phyloP scores from a whole-genome alignment of 2,888 invertebrate species.

The Drepana falcataria region DNA sequence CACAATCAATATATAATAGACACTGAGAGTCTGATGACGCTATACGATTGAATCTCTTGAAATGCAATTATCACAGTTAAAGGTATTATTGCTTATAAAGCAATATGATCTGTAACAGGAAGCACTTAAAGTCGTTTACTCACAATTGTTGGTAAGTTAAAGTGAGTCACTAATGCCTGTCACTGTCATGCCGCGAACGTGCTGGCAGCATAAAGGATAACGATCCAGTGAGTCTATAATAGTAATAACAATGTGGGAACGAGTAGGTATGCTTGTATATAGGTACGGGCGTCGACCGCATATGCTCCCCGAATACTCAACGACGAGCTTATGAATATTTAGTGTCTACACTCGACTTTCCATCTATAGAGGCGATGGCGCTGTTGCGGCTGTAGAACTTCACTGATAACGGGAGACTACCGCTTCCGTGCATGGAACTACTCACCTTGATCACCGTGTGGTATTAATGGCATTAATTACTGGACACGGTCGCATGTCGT shows the following conservation, averaged over 20 bases:
- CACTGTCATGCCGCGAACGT: neutral
- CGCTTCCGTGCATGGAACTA: slow-evolving; percentile 36
- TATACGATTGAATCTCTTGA: no score
- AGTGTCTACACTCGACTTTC: slow-evolving; percentile 56
- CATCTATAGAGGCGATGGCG: slow-evolving; percentile 40
- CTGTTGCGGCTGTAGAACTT: slow-evolving; percentile 37
- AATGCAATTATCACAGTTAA: no score
- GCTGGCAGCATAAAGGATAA: neutral
- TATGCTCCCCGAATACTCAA: slow-evolving; percentile 53
- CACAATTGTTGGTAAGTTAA: neutral
- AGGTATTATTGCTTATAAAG: no score
- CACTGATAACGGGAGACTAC: slow-evolving; percentile 46
- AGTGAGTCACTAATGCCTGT: neutral
- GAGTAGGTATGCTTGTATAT: slow-evolving; percentile 34
- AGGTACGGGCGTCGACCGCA: slow-evolving; percentile 56
- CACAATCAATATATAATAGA: no score
- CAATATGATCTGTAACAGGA: neutral
- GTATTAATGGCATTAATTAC: neutral
- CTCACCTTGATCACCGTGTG: slow-evolving; percentile 26
- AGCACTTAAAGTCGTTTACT: neutral
- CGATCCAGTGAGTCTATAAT: neutral
- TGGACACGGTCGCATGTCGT: neutral
- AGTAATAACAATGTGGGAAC: slow-evolving; percentile 28
- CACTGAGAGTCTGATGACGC: no score
- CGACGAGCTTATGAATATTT: slow-evolving; percentile 63